A percentile compares a stretch with the other conserved stretches of the same genome.
phyloP scores from a whole-genome alignment of 2,113 vertebrate genomes.

The Trichechus manatus region DNA sequence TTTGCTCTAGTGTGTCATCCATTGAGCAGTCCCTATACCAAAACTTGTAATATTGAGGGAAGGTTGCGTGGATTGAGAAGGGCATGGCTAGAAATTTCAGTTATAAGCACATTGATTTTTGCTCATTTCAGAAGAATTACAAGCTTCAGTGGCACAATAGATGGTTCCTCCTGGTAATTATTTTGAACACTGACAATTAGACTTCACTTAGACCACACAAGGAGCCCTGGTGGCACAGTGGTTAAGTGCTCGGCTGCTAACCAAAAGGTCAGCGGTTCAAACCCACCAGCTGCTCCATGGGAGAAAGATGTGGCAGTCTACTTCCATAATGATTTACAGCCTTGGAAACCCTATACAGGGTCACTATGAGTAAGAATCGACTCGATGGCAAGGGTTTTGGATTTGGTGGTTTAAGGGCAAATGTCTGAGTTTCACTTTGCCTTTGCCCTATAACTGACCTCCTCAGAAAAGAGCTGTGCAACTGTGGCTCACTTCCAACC shows the following conservation, averaged over 20 bases:
- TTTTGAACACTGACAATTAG: background rate
- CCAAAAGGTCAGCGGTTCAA: too few species aligned
- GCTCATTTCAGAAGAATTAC: constrained; percentile 48
- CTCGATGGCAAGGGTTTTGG: background rate
- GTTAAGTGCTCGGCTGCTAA: too few species aligned
- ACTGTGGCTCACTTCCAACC: background rate
- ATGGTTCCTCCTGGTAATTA: background rate
- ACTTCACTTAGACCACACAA: background rate
- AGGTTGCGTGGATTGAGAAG: background rate
- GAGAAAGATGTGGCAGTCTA: too few species aligned
- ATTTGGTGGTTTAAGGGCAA: background rate
- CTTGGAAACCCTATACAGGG: too few species aligned
- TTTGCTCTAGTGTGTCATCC: background rate
- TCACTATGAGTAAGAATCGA: background rate
- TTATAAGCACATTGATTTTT: constrained; percentile 37
- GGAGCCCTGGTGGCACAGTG: too few species aligned
- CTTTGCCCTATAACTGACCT: background rate
- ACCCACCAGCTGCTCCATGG: too few species aligned
- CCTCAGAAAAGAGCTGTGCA: background rate
- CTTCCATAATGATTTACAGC: too few species aligned
- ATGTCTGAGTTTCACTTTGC: background rate
- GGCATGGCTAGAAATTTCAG: constrained; percentile 12
- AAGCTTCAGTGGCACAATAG: background rate
- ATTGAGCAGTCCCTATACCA: background rate
- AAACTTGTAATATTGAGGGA: background rate